A percentile compares a stretch with the other conserved stretches of the same genome.
These are phyloP conservation scores for Anniella stebbinsi DNA, from an alignment of 2,797 vertebrate species.

Conservation along the genomic window DNA sequence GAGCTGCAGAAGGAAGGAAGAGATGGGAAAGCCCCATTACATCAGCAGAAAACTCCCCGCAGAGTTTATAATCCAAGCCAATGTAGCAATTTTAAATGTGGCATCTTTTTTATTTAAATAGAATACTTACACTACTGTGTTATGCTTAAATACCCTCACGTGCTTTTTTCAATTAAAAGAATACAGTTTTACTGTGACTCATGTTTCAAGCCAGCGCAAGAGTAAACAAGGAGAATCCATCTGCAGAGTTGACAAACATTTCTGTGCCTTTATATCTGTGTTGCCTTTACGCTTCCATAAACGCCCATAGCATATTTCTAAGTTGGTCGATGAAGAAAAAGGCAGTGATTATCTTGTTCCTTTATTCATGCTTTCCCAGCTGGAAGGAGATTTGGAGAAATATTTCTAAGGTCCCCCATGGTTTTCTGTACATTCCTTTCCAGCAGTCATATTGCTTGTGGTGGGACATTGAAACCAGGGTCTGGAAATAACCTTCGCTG, in stretches of 20 bases:
- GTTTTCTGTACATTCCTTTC: accelerated
- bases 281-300: not conserved
- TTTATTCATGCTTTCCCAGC: not conserved
- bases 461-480: accelerated
- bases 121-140: not conserved
- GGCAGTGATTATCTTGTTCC: not conserved
- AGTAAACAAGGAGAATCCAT: not conserved
- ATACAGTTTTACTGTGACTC: not conserved
- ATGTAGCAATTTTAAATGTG: not conserved
- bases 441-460: not conserved
- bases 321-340: not conserved
- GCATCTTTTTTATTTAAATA: not conserved
- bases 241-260: not conserved
- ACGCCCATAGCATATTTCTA: not conserved
- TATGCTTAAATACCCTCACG: not conserved
- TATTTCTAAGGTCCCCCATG: not conserved
- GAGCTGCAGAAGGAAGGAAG: not conserved
- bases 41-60: not conserved
- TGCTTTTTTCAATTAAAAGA: not conserved
- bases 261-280: not conserved
- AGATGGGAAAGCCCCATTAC: accelerated
- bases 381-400: not conserved
- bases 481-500: constrained; percentile 24
- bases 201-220: not conserved
- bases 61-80: too few species aligned